Conservation (phyloP, 2,113 vertebrate genomes). For the Gyps fulvus region DNA sequence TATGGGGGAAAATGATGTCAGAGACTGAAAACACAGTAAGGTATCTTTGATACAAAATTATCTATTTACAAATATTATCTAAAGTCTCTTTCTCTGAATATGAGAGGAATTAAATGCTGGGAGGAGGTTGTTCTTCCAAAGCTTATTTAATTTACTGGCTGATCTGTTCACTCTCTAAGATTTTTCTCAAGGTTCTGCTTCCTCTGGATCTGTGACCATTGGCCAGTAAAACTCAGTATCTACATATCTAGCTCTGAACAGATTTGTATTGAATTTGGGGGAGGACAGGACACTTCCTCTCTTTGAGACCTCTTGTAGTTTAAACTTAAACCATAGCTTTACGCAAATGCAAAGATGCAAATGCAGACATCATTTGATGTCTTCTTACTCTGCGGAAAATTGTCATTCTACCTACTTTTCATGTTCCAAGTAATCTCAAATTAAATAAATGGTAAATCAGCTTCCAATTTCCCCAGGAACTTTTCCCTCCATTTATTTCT, state of each 20-base stretch:
- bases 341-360: neutral
- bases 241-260: neutral
- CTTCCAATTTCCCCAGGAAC: neutral
- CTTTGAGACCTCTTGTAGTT: neutral
- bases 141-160: neutral
- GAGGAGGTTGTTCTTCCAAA: neutral
- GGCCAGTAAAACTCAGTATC: neutral
- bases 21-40: neutral
- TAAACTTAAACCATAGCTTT: neutral
- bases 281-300: neutral
- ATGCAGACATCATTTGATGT: neutral
- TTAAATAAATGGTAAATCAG: neutral
- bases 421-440: neutral
- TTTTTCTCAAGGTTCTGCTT: neutral
- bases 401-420: neutral
- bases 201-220: neutral
- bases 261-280: neutral
- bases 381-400: neutral
- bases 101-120: neutral
- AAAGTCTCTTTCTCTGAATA: neutral
- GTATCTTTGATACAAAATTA: neutral
- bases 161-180: neutral
- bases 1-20: neutral
- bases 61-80: neutral
- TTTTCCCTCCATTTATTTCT: neutral